Evolutionary conservation across 2,888 invertebrate species (phyloP).

Genomic region (Gibbula magus): DNA sequence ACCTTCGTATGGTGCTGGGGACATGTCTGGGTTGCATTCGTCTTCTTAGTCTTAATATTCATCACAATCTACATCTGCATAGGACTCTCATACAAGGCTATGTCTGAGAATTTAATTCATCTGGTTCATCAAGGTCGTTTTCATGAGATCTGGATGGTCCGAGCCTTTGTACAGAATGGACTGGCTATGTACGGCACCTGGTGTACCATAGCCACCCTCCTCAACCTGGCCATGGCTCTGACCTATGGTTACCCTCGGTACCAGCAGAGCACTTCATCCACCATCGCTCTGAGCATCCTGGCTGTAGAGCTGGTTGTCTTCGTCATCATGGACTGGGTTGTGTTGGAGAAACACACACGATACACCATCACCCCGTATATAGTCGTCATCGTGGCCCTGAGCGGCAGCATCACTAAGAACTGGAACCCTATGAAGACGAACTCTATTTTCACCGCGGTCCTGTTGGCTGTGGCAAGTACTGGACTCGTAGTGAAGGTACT

Average conservation of each 20-base stretch:
- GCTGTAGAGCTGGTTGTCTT: conserved; percentile 56
- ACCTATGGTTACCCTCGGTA: neutral
- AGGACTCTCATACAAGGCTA: neutral
- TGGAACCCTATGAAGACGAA: conserved; percentile 56
- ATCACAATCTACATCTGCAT: conserved; percentile 23
- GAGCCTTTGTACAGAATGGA: neutral
- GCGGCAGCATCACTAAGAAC: conserved; percentile 62
- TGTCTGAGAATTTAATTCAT: neutral
- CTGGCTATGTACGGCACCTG: neutral
- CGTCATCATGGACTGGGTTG: conserved; percentile 61
- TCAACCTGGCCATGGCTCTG: neutral
- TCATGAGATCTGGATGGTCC: neutral
- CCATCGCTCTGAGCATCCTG: conserved; percentile 60
- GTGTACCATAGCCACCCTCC: neutral
- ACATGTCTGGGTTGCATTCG: conserved; percentile 28
- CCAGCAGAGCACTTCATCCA: conserved; percentile 48
- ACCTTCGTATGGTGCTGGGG: conserved; percentile 47
- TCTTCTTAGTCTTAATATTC: neutral
- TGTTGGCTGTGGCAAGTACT: conserved; percentile 46
- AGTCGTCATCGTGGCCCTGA: conserved; percentile 65
- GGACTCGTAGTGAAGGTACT: conserved; percentile 42
- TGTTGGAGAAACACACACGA: conserved; percentile 65
- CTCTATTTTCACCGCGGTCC: conserved; percentile 57
- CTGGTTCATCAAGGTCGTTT: neutral
- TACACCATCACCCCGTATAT: conserved; percentile 71